Conservation (phyloP, 1,140 invertebrate genomes). For the Drepana arcuata region DNA sequence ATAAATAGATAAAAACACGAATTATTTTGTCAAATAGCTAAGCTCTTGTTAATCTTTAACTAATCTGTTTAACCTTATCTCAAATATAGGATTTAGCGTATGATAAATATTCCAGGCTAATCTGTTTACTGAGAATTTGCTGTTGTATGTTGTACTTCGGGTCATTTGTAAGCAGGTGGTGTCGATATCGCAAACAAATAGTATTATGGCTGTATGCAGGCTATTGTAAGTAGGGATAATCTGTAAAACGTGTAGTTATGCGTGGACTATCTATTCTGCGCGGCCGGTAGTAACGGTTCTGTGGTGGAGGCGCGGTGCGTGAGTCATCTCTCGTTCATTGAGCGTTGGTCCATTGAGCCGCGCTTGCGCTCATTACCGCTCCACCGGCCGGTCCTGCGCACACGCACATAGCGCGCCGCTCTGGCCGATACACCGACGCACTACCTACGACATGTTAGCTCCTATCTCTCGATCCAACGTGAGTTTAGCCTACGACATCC, state of each 20-base stretch:
- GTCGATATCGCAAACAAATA: no score
- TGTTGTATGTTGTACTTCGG: no score
- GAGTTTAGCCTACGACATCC: slow-evolving; percentile 60
- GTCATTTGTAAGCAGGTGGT: no score
- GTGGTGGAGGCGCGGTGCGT: slow-evolving; percentile 59
- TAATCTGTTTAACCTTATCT: no score
- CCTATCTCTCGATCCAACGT: slow-evolving; percentile 51
- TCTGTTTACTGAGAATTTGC: no score
- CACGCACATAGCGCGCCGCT: slow-evolving; percentile 37
- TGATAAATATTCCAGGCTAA: no score
- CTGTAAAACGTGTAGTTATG: slow-evolving; percentile 31
- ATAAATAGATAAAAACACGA: no score
- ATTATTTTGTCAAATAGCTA: no score
- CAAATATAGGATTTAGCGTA: no score
- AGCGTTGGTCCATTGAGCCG: slow-evolving; percentile 57
- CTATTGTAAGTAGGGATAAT: no score
- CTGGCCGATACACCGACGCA: slow-evolving; percentile 43
- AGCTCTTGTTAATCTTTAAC: no score
- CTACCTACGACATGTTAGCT: slow-evolving; percentile 46
- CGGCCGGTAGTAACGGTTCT: slow-evolving; percentile 49
- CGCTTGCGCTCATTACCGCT: slow-evolving; percentile 60
- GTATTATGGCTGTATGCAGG: no score
- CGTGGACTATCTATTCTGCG: slow-evolving; percentile 42
- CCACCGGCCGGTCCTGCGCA: slow-evolving; percentile 48
- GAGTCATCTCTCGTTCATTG: slow-evolving; percentile 67